Percentiles rank a stretch among this genome's conserved stretches.
These are phyloP conservation scores for Nipponia nippon DNA, from an alignment of 2,113 vertebrate genomes.

Conservation along the genomic window DNA sequence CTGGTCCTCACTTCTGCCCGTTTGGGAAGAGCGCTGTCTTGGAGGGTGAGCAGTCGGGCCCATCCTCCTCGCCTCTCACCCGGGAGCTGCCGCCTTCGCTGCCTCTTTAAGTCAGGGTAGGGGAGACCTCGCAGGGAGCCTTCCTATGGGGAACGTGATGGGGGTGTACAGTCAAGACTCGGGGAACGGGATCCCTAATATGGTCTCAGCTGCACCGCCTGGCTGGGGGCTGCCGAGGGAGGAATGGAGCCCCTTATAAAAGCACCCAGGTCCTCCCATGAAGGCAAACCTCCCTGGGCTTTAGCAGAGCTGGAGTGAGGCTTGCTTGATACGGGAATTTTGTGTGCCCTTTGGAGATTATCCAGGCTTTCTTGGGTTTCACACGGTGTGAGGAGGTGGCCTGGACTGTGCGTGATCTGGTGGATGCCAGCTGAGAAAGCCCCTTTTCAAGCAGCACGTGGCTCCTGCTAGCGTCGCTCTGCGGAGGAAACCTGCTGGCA, in stretches of 20 bases:
- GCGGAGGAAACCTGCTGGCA: neutral
- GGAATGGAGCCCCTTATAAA: slow-evolving; percentile 46
- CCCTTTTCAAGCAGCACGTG: neutral
- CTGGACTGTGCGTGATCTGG: neutral
- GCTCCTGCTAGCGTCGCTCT: neutral
- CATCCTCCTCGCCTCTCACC: neutral
- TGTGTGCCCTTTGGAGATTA: slow-evolving; percentile 1
- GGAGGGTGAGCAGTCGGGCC: neutral
- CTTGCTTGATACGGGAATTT: slow-evolving; percentile 48
- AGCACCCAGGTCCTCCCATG: neutral
- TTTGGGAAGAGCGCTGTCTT: neutral
- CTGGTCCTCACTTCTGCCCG: neutral
- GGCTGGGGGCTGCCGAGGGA: neutral
- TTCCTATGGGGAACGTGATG: neutral
- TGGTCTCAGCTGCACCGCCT: neutral
- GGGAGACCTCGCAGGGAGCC: neutral
- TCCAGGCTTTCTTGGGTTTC: slow-evolving; percentile 61
- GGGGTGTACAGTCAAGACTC: neutral
- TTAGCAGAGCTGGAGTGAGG: neutral
- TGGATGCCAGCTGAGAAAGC: neutral
- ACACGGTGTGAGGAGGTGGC: neutral
- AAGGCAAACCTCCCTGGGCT: slow-evolving; percentile 8
- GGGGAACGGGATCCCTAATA: slow-evolving; percentile 2
- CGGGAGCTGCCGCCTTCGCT: neutral
- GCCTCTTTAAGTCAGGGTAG: neutral